These are phyloP conservation scores for Drosophila paramelanica DNA, from an alignment of 2,888 invertebrate genomes.

Conservation along the genomic window DNA sequence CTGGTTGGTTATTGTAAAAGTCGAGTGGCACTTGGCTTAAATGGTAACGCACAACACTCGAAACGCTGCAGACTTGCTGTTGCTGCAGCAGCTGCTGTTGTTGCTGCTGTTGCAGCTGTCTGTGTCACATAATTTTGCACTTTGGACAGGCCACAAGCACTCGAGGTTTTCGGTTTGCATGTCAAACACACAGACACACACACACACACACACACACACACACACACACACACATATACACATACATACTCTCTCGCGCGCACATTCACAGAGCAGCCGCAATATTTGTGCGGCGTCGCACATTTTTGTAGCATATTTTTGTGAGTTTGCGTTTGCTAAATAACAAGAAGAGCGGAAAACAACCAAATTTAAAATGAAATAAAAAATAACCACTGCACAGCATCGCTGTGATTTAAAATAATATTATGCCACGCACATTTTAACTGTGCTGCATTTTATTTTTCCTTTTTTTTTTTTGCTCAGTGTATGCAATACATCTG, in stretches of 20 bases:
- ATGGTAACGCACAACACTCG: constrained; percentile 60
- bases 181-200: constrained; percentile 48
- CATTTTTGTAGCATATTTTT: constrained; percentile 51
- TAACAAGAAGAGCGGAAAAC: background rate
- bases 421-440: constrained; percentile 36
- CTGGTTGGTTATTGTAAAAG: constrained; percentile 38
- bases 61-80: constrained; percentile 25
- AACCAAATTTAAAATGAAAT: constrained; percentile 9
- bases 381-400: constrained; percentile 5
- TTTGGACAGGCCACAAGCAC: constrained; percentile 69
- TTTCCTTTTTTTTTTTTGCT: constrained; percentile 6
- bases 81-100: constrained; percentile 5
- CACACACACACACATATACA: constrained; percentile 5
- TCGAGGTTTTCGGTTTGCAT: constrained; percentile 59
- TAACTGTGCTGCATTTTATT: constrained; percentile 33
- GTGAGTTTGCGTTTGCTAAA: constrained; percentile 24
- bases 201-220: too few relatives aligned
- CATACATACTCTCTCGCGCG: constrained; percentile 3
- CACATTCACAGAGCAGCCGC: constrained; percentile 7
- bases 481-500: constrained; percentile 7
- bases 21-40: constrained; percentile 66
- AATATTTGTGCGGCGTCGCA: constrained; percentile 30
- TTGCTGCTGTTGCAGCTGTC: constrained; percentile 58
- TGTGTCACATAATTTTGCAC: constrained; percentile 68
- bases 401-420: constrained; percentile 43